Evolutionary conservation across 2,888 invertebrate genomes (phyloP).

Genomic region (Synanthedon formicaeformis): DNA sequence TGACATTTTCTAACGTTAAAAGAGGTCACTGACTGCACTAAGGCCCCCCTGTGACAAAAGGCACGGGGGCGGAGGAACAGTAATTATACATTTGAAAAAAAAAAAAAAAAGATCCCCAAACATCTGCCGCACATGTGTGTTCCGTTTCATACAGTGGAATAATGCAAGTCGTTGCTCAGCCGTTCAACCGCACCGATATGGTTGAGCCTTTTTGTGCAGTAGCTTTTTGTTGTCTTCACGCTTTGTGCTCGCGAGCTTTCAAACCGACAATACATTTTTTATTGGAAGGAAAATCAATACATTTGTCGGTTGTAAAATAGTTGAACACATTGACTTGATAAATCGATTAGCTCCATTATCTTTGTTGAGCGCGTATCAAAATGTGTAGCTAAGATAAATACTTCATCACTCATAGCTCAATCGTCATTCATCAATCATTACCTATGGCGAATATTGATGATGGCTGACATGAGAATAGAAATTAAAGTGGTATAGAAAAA

Average conservation of each 20-base stretch:
- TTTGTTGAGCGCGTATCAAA: background rate
- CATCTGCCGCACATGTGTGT: slow-evolving; percentile 67
- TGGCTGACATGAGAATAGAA: background rate
- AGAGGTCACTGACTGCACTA: slow-evolving; percentile 63
- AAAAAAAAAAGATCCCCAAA: slow-evolving; percentile 55
- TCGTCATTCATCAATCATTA: background rate
- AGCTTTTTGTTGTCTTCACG: slow-evolving; percentile 60
- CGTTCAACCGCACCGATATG: slow-evolving; percentile 49
- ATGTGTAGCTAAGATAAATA: slow-evolving; percentile 3
- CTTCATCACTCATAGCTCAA: background rate
- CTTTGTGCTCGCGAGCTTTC: slow-evolving; percentile 56
- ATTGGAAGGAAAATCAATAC: slow-evolving; percentile 56
- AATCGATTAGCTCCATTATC: too few species aligned
- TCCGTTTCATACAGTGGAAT: slow-evolving; percentile 48
- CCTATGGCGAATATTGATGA: too few species aligned
- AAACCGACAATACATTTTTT: slow-evolving; percentile 53
- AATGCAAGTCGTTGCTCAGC: slow-evolving; percentile 46
- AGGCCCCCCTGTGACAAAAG: slow-evolving; percentile 10
- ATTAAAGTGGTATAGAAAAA: background rate
- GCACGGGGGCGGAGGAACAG: slow-evolving; percentile 26
- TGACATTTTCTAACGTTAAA: slow-evolving; percentile 29
- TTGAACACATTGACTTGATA: too few species aligned
- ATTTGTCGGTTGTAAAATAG: slow-evolving; percentile 21
- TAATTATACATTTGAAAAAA: slow-evolving; percentile 63
- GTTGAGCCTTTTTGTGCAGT: slow-evolving; percentile 48